These are phyloP conservation scores for Tachina lurida DNA, from an alignment of 2,888 invertebrate species.

Conservation along the genomic window DNA sequence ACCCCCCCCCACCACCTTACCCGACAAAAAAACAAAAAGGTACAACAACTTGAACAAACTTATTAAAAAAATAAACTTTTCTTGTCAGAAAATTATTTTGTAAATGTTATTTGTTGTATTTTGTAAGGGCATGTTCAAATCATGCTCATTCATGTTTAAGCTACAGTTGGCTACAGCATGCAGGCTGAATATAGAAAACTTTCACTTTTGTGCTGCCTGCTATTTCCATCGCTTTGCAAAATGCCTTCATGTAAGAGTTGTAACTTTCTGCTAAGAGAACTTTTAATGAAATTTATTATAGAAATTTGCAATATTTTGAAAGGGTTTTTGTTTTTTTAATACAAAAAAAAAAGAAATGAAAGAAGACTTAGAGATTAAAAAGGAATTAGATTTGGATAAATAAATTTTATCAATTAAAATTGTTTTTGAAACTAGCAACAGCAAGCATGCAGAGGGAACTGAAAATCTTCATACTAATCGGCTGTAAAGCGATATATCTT, in stretches of 20 bases:
- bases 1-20: too few relatives aligned
- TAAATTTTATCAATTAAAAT: too few relatives aligned
- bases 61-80: conserved; percentile 19
- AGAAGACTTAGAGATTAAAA: neutral
- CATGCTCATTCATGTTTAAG: conserved; percentile 38
- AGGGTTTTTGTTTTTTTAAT: conserved; percentile 1
- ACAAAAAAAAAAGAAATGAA: neutral
- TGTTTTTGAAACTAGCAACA: too few relatives aligned
- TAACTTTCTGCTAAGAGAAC: conserved; percentile 50
- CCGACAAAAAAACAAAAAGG: neutral
- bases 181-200: conserved; percentile 20
- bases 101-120: conserved; percentile 18
- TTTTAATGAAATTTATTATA: conserved; percentile 70
- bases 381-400: too few relatives aligned
- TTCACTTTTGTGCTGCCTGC: conserved; percentile 42
- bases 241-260: conserved; percentile 25
- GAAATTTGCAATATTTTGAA: conserved; percentile 50
- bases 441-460: too few relatives aligned
- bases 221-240: neutral
- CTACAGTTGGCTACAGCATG: conserved; percentile 17
- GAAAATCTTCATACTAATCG: too few relatives aligned
- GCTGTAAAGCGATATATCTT: too few relatives aligned
- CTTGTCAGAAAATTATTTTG: conserved; percentile 21
- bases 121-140: conserved; percentile 44
- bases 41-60: conserved; percentile 6